Conservation (phyloP, 2,888 invertebrate genomes). For the Drosophila nr. perissopoda region DNA sequence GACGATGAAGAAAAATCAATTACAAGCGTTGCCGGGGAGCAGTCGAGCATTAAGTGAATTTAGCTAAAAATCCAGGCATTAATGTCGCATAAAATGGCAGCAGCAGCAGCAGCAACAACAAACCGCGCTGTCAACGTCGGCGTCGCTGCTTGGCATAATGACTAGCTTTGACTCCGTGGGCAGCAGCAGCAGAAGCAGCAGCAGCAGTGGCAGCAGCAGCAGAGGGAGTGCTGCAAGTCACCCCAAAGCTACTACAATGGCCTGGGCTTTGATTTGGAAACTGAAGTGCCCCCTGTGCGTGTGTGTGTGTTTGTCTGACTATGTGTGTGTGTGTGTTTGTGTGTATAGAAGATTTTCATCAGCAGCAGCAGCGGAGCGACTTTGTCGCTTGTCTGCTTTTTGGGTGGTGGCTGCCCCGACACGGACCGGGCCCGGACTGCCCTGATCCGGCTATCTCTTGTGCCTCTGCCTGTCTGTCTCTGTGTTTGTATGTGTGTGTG, state of each 20-base stretch:
- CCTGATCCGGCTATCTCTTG: constrained; percentile 42
- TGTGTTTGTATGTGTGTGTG: constrained; percentile 1
- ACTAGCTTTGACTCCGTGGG: constrained; percentile 27
- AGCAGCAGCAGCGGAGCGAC: constrained; percentile 56
- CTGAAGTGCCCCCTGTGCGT: constrained; percentile 62
- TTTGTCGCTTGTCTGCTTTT: constrained; percentile 69
- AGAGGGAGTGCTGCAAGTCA: constrained; percentile 40
- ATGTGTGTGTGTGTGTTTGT: constrained; percentile 25
- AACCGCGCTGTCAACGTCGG: constrained; percentile 10
- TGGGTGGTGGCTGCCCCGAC: constrained; percentile 68
- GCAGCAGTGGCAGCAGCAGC: constrained; percentile 6
- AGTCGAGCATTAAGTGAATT: constrained; percentile 66
- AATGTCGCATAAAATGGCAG: constrained; percentile 58
- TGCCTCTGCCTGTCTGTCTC: constrained; percentile 1
- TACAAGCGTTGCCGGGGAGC: constrained; percentile 37
- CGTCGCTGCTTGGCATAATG: constrained; percentile 56
- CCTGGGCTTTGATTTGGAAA: constrained; percentile 70
- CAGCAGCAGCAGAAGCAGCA: neutral
- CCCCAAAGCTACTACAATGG: constrained; percentile 56
- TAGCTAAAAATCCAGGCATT: constrained; percentile 68
- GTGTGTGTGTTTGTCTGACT: constrained; percentile 1
- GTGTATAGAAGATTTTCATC: constrained; percentile 74
- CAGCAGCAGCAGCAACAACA: constrained; percentile 24
- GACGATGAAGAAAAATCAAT: constrained; percentile 66
- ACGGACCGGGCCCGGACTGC: constrained; percentile 21